Base-by-base conservation (phyloP, 1,140 invertebrate genomes). In the Littorina saxatilis region DNA sequence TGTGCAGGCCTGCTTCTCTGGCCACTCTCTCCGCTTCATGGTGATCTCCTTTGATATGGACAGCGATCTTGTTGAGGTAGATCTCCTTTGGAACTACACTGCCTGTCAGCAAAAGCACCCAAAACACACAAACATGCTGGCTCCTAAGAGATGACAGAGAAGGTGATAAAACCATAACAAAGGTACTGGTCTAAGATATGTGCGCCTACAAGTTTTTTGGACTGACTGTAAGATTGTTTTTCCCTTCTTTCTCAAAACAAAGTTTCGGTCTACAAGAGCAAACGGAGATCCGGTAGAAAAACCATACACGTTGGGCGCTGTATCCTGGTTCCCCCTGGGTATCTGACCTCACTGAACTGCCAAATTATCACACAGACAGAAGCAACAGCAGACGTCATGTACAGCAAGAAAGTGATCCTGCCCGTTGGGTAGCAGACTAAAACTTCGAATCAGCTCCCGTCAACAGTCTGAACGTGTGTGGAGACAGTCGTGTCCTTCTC, bases 31-130 rank as follows among this genome's bases (percentile, higher is more conserved):
- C 50, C 32, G 82, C 82, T 13, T 58, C 68, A 70, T 70, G 11
- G 50, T 76, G 68, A 27, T 80, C 84, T 17, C 82, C 84, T 55
- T 63, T 52, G 32, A 85, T 78, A 55, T 85, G 82, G 35, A 82
- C 84, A 63, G 84, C 84, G 68, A 83, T 80, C 29, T 85, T 77
- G 40, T 83, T 83, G 15, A 83, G 79, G 32, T 82, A 85, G 7
- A 81, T 70, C 35, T 82, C 68, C 20, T 76, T 55, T 35, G 58
- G 58, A 15, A 82, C 29, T 39, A 80, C 78, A 35, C 13, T 32
- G n/a, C 37, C 29, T 13, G 39, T 43, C 55, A 78, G 32, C 47
- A 17, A 39, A 37, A 76, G 76, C 27, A 72, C 40, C 47, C 50
- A 52, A 63, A 80, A 72, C 23, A 80, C 37, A 78, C 76, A 78